Conservation (phyloP, 2,888 invertebrate species). For the Criorhina ranunculi region DNA sequence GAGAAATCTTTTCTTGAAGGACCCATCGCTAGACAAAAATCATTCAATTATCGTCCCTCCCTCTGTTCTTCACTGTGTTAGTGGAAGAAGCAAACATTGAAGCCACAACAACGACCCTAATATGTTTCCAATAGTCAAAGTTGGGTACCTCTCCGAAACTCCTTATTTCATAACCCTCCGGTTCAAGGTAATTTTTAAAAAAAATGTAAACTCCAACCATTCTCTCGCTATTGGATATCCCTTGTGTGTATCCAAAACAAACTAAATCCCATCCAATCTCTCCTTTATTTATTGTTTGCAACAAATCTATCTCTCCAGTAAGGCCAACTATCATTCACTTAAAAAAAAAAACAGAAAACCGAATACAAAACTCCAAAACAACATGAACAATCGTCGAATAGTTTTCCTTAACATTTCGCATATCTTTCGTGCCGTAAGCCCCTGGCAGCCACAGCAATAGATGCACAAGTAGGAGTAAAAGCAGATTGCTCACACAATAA, state of each 20-base stretch:
- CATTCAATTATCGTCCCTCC: too few species aligned
- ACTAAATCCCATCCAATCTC: constrained; percentile 31
- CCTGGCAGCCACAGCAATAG: not conserved
- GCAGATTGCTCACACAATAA: constrained; percentile 53
- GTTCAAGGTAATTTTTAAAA: not conserved
- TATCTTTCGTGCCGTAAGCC: constrained; percentile 3
- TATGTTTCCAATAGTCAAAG: too few species aligned
- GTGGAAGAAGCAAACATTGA: too few species aligned
- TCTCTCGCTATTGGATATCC: not conserved
- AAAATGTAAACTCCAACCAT: not conserved
- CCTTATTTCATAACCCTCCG: too few species aligned
- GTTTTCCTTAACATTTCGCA: constrained; percentile 4
- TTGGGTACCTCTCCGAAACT: too few species aligned
- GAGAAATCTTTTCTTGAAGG: too few species aligned
- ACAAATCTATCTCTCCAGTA: constrained; percentile 25
- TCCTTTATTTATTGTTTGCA: constrained; percentile 54
- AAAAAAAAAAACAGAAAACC: constrained; percentile 5
- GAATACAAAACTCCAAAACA: constrained; percentile 3
- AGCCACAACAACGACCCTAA: too few species aligned
- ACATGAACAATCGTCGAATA: constrained; percentile 4
- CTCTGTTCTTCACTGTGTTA: too few species aligned
- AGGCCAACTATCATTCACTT: constrained; percentile 28
- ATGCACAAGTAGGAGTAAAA: not conserved
- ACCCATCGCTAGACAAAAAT: too few species aligned
- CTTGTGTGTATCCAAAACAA: constrained; percentile 23